Conservation (phyloP, 2,888 invertebrate genomes). For the Morinoia aosen region DNA sequence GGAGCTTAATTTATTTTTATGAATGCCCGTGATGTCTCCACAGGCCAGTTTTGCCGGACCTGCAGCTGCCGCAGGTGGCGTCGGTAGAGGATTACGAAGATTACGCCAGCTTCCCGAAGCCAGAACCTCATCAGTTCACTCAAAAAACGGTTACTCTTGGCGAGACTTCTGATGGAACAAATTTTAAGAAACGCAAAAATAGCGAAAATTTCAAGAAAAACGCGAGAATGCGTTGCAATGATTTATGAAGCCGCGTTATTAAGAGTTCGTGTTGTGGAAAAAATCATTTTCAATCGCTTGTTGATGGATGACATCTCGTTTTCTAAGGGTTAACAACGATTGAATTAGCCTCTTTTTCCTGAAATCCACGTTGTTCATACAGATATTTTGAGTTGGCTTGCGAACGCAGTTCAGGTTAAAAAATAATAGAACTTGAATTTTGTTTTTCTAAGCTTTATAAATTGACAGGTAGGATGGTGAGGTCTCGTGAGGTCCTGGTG, state of each 20-base stretch:
- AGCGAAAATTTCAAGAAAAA: constrained; percentile 76
- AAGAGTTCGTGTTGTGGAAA: too few relatives aligned
- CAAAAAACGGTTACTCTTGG: constrained; percentile 61
- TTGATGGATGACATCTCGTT: not conserved
- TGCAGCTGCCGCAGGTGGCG: constrained; percentile 60
- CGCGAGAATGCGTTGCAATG: constrained; percentile 78
- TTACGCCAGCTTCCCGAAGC: constrained; percentile 55
- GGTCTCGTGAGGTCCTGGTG: not conserved
- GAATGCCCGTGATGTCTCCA: not conserved
- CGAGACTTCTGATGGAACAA: constrained; percentile 59
- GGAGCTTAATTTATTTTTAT: not conserved
- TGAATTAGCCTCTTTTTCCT: too few relatives aligned
- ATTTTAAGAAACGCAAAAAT: constrained; percentile 82
- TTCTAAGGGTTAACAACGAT: too few relatives aligned
- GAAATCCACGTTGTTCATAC: too few relatives aligned
- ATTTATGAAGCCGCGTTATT: constrained; percentile 69
- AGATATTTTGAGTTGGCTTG: not conserved
- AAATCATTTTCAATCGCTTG: not conserved
- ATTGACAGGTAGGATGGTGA: not conserved
- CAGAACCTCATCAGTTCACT: constrained; percentile 56
- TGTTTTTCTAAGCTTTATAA: not conserved
- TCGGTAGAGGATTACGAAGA: constrained; percentile 60
- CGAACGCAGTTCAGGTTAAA: not conserved
- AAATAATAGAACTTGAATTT: not conserved
- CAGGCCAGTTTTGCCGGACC: constrained; percentile 56